These are phyloP conservation scores for Pristionchus entomophagus DNA, from an alignment of 2,888 invertebrate species.

Conservation along the genomic window DNA sequence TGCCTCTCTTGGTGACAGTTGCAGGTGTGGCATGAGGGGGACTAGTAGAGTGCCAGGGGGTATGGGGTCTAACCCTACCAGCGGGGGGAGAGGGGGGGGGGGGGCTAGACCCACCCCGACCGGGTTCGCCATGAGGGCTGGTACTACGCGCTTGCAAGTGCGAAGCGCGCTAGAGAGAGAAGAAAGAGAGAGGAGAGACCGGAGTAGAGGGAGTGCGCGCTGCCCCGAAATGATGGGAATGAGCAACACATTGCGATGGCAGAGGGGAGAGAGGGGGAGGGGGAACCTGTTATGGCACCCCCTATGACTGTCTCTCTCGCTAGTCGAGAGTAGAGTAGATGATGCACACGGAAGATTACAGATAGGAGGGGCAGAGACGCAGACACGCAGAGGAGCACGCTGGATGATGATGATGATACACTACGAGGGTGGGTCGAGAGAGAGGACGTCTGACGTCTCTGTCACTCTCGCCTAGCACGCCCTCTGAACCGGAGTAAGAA, in stretches of 20 bases:
- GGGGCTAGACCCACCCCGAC: neutral
- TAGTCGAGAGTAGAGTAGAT: neutral
- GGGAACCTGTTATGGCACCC: slow-evolving; percentile 32
- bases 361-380: neutral
- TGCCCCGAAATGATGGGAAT: neutral
- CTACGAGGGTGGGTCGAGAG: neutral
- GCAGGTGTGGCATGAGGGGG: no score
- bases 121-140: neutral
- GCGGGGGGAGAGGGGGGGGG: neutral
- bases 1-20: no score
- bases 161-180: slow-evolving; percentile 10
- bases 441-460: neutral
- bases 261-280: neutral
- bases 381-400: slow-evolving; percentile 34
- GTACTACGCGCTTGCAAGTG: neutral
- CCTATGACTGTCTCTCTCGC: neutral
- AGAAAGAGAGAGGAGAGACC: neutral
- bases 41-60: no score
- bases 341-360: neutral
- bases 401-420: no score
- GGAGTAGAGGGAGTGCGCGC: neutral
- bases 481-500: neutral
- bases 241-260: neutral
- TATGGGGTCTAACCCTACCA: neutral
- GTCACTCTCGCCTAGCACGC: neutral